These are phyloP conservation scores for Carcinoscorpius rotundicauda DNA, from an alignment of 1,140 invertebrate species.

Conservation along the genomic window DNA sequence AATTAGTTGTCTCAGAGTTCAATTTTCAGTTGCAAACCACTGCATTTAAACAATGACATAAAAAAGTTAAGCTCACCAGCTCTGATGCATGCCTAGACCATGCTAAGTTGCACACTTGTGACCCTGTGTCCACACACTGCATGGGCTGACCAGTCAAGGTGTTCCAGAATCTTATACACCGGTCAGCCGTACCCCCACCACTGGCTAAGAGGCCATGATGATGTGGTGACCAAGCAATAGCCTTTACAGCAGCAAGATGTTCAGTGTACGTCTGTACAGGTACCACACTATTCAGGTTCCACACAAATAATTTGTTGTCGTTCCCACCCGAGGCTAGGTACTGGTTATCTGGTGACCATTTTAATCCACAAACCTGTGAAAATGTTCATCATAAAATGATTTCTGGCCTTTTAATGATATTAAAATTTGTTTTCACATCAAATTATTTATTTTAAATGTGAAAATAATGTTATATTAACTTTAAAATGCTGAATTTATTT, in stretches of 20 bases:
- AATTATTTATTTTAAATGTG: too few relatives aligned
- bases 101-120: slow-evolving; percentile 94
- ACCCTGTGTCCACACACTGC: slow-evolving; percentile 98
- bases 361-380: slow-evolving; percentile 73
- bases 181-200: slow-evolving; percentile 95
- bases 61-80: slow-evolving; percentile 47
- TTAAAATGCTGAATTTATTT: too few relatives aligned
- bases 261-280: slow-evolving; percentile 95
- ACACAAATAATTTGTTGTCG: slow-evolving; percentile 96
- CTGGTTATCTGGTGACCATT: slow-evolving; percentile 99
- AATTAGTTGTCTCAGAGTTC: background rate
- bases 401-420: too few relatives aligned
- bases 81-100: slow-evolving; percentile 99
- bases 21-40: slow-evolving; percentile 1
- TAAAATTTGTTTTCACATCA: too few relatives aligned
- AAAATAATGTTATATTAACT: too few relatives aligned
- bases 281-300: slow-evolving; percentile 79
- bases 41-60: slow-evolving; percentile 6
- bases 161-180: slow-evolving; percentile 98
- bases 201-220: slow-evolving; percentile 95
- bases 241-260: slow-evolving; percentile 96
- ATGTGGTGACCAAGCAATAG: slow-evolving; percentile 99
- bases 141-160: slow-evolving; percentile 97
- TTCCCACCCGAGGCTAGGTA: slow-evolving; percentile 97
- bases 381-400: too few relatives aligned